Percentiles rank a stretch among this genome's conserved stretches.
phyloP scores from a whole-genome alignment of 2,113 vertebrate genomes.

The Pluvianellus socialis region DNA sequence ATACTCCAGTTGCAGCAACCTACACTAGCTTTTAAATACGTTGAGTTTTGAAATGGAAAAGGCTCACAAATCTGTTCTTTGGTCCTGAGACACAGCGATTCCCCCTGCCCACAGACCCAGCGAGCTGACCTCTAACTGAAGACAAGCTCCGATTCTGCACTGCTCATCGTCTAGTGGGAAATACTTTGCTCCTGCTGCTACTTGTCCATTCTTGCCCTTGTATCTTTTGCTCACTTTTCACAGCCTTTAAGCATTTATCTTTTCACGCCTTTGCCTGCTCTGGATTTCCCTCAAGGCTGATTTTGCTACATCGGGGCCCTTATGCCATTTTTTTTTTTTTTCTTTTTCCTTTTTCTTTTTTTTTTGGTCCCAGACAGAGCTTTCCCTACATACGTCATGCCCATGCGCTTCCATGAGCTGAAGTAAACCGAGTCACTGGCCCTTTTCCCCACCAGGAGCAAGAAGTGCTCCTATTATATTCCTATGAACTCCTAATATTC shows the following conservation, averaged over 20 bases:
- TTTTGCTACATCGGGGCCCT: slow-evolving; percentile 5
- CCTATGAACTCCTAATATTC: too few relatives aligned
- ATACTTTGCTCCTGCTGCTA: slow-evolving; percentile 42
- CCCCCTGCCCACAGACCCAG: not conserved
- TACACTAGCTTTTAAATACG: not conserved
- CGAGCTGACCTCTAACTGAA: not conserved
- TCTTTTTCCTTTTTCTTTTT: not conserved
- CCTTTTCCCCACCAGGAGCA: not conserved
- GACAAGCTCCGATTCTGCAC: not conserved
- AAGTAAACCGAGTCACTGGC: not conserved
- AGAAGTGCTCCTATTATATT: too few relatives aligned
- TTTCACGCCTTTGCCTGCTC: slow-evolving; percentile 60
- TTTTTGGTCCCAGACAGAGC: not conserved
- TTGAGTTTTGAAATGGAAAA: not conserved
- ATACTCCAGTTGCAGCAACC: not conserved
- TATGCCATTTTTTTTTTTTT: not conserved
- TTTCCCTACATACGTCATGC: not conserved
- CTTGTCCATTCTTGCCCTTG: slow-evolving; percentile 56
- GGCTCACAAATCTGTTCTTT: not conserved
- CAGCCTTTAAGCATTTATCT: slow-evolving; percentile 56
- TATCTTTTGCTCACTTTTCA: slow-evolving; percentile 53
- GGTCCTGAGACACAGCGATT: not conserved
- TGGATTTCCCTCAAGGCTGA: slow-evolving; percentile 60
- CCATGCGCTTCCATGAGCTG: not conserved
- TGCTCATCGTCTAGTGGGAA: slow-evolving; percentile 14